Evolutionary conservation across 2,888 invertebrate genomes (phyloP).

Genomic region (Melolontha melolontha): DNA sequence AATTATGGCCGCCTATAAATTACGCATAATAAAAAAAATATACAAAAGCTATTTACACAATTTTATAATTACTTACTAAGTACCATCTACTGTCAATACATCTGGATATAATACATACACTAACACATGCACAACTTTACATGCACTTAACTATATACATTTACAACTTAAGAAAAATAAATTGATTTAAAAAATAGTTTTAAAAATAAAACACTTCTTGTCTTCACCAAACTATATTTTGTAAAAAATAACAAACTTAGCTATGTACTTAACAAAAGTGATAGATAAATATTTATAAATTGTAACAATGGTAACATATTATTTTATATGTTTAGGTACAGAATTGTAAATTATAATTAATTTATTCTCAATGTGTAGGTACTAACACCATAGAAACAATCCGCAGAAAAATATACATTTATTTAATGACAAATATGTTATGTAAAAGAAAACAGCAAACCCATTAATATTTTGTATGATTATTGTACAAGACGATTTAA

Average conservation of each 20-base stretch:
- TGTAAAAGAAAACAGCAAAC: conserved; percentile 7
- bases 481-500: no score
- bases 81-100: conserved; percentile 51
- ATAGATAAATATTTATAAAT: conserved; percentile 23
- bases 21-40: conserved; percentile 3
- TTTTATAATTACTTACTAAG: conserved; percentile 41
- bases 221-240: conserved; percentile 45
- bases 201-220: background rate
- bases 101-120: conserved; percentile 41
- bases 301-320: conserved; percentile 22
- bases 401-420: conserved; percentile 26
- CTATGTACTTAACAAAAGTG: conserved; percentile 7
- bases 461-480: no score
- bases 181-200: conserved; percentile 2
- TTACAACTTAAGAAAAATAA: conserved; percentile 11
- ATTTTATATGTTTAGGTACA: conserved; percentile 26
- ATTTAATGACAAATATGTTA: background rate
- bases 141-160: background rate
- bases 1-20: conserved; percentile 58
- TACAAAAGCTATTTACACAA: conserved; percentile 2
- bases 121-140: conserved; percentile 42
- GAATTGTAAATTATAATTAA: conserved; percentile 30
- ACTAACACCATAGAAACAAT: conserved; percentile 26
- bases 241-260: conserved; percentile 29
- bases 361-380: background rate